Evolutionary conservation across 2,797 vertebrate genomes (phyloP).

Genomic region (Pseudochirops corinnae): DNA sequence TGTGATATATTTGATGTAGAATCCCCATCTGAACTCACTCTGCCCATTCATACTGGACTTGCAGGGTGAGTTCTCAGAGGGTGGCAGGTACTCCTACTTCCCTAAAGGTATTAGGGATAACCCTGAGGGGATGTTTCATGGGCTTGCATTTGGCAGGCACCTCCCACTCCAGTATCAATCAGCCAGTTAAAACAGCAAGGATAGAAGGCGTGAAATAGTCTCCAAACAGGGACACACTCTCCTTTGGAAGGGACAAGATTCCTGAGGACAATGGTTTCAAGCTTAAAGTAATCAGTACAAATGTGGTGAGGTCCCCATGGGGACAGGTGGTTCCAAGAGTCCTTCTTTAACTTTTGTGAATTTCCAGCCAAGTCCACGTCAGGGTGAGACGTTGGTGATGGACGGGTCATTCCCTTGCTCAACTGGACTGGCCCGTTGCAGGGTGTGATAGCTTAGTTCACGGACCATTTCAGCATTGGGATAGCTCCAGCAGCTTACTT

Average conservation of each 20-base stretch:
- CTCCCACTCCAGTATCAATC: background rate
- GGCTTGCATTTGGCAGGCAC: background rate
- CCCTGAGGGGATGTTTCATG: background rate
- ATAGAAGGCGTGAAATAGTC: background rate
- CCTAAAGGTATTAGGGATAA: background rate
- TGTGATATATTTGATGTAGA: background rate
- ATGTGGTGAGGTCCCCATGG: background rate
- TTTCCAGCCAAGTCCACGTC: background rate
- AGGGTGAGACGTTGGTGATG: background rate
- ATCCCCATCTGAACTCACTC: background rate
- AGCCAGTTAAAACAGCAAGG: background rate
- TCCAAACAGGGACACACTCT: background rate
- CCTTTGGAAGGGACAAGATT: background rate
- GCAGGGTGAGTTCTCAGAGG: background rate
- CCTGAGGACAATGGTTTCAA: background rate
- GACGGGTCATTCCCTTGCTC: background rate
- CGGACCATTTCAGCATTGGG: too few relatives aligned
- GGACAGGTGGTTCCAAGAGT: background rate
- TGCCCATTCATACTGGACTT: background rate
- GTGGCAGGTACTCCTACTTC: background rate
- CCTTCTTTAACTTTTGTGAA: background rate
- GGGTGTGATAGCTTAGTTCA: too few relatives aligned
- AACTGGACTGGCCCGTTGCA: background rate
- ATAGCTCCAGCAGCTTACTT: background rate
- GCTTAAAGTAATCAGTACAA: background rate